Conservation (phyloP, 2,113 vertebrate species). For the Siniperca knerii region DNA sequence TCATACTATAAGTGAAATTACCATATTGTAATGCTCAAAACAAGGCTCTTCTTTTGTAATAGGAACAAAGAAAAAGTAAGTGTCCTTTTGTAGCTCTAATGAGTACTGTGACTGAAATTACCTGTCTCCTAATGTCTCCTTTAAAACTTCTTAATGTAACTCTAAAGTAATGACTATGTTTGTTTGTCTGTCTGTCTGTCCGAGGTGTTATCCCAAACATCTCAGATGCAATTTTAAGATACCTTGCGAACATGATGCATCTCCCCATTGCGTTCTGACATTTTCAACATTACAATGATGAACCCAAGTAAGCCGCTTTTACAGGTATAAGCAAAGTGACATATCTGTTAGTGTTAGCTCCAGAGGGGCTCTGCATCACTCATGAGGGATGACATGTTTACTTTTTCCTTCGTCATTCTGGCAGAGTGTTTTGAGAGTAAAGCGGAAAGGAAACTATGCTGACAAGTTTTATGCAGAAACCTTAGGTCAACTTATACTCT, state of each 20-base stretch:
- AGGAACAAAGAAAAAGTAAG: not conserved
- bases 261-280: slow-evolving; percentile 17
- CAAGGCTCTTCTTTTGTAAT: not conserved
- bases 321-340: slow-evolving; percentile 35
- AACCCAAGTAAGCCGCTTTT: slow-evolving; percentile 13
- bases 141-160: not conserved
- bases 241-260: slow-evolving; percentile 14
- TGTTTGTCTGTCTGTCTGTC: slow-evolving; percentile 4
- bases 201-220: not conserved
- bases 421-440: slow-evolving; percentile 36
- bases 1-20: not conserved
- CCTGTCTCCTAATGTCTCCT: not conserved
- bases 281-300: slow-evolving; percentile 39
- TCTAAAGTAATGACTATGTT: slow-evolving; percentile 13
- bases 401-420: slow-evolving; percentile 17
- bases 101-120: not conserved
- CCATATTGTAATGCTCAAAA: not conserved
- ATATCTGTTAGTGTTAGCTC: slow-evolving; percentile 51
- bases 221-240: slow-evolving; percentile 31
- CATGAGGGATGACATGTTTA: slow-evolving; percentile 52
- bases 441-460: slow-evolving; percentile 14
- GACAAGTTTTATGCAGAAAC: slow-evolving; percentile 36
- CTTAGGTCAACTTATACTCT: slow-evolving; percentile 7
- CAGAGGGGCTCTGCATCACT: slow-evolving; percentile 43
- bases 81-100: not conserved